phyloP scores from a whole-genome alignment of 2,797 vertebrate species.

The Erithacus rubecula region DNA sequence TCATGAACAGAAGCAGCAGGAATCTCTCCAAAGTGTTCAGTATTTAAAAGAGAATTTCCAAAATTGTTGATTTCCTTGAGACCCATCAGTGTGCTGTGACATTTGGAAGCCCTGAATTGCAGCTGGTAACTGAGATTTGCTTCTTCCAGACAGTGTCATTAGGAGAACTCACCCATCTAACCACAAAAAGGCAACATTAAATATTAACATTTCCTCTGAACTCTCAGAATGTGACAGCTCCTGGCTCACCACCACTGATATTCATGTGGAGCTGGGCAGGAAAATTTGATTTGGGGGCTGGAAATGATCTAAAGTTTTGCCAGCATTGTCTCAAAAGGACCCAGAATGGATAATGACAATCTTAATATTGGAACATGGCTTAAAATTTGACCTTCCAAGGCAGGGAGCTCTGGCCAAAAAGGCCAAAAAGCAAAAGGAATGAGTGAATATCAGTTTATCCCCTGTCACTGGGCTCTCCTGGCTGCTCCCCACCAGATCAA shows the following conservation, averaged over 20 bases:
- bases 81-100: neutral
- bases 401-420: neutral
- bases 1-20: neutral
- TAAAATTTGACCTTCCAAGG: neutral
- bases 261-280: neutral
- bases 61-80: neutral
- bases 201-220: conserved; percentile 42
- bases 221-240: neutral
- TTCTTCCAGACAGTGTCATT: conserved; percentile 9
- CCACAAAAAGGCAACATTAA: conserved; percentile 41
- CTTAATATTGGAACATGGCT: neutral
- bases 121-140: neutral
- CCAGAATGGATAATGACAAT: neutral
- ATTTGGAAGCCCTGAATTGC: neutral
- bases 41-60: neutral
- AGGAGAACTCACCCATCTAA: neutral
- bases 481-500: neutral
- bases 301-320: neutral
- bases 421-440: neutral
- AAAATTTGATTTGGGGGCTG: neutral
- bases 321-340: neutral
- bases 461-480: neutral
- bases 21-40: neutral
- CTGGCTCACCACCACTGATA: neutral
- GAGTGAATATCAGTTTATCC: neutral